Conservation (phyloP, 2,797 vertebrate species). For the Argyrosomus regius region DNA sequence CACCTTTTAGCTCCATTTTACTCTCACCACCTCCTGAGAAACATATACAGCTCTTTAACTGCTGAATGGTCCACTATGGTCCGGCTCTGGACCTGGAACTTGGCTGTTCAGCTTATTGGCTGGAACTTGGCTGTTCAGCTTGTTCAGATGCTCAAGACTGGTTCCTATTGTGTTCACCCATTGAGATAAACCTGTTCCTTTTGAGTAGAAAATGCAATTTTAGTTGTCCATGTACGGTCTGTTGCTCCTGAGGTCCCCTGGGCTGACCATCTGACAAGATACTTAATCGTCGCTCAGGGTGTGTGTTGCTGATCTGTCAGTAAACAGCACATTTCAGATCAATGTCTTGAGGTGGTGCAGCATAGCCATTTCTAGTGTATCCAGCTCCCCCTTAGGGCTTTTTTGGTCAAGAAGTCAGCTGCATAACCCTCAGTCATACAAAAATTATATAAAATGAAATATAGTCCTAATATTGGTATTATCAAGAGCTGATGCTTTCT, state of each 20-base stretch:
- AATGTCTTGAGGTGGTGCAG: conserved; percentile 31
- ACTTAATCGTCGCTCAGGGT: conserved; percentile 36
- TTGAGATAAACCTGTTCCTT: not conserved
- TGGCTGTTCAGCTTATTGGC: too few species aligned
- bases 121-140: not conserved
- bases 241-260: conserved; percentile 44
- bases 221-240: conserved; percentile 19
- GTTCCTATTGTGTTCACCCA: not conserved
- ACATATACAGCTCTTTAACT: not conserved
- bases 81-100: too few species aligned
- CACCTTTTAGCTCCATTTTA: not conserved
- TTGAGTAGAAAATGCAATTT: conserved; percentile 19
- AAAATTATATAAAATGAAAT: not conserved
- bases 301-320: conserved; percentile 48
- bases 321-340: conserved; percentile 29
- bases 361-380: not conserved
- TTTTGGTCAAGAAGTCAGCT: conserved; percentile 13
- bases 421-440: not conserved
- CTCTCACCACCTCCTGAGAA: not conserved
- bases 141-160: not conserved
- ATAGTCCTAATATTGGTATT: not conserved
- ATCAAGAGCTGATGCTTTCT: not conserved
- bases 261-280: conserved; percentile 42
- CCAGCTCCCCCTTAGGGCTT: not conserved
- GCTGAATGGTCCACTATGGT: not conserved